These are phyloP conservation scores for Morpho deidamia DNA, from an alignment of 2,888 invertebrate genomes.

Conservation along the genomic window DNA sequence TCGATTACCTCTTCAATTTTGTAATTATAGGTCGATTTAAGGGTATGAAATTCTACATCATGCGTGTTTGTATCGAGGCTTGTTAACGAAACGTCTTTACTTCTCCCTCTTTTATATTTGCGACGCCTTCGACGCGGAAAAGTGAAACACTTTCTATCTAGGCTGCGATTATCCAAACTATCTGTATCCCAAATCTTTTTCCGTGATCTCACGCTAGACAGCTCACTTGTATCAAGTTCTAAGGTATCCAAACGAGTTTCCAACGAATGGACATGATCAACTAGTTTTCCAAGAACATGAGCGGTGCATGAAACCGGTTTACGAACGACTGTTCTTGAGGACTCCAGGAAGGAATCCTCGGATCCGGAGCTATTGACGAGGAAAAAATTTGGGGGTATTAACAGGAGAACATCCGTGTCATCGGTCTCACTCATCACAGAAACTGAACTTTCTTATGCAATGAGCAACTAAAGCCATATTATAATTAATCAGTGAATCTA, in stretches of 20 bases:
- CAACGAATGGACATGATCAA: slow-evolving; percentile 80
- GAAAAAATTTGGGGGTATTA: slow-evolving; percentile 88
- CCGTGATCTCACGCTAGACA: slow-evolving; percentile 40
- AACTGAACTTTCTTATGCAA: slow-evolving; percentile 23
- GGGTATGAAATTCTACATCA: background rate
- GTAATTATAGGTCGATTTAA: slow-evolving; percentile 14
- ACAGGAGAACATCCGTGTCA: slow-evolving; percentile 89
- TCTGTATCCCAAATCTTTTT: slow-evolving; percentile 49
- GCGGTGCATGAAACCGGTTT: slow-evolving; percentile 68
- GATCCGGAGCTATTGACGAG: slow-evolving; percentile 79
- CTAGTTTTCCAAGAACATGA: slow-evolving; percentile 73
- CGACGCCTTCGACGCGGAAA: slow-evolving; percentile 62
- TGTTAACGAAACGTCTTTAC: slow-evolving; percentile 46
- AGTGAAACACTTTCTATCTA: slow-evolving; percentile 58
- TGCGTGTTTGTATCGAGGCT: slow-evolving; percentile 43
- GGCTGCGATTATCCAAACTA: slow-evolving; percentile 48
- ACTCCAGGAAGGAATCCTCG: slow-evolving; percentile 64
- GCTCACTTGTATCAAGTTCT: slow-evolving; percentile 45
- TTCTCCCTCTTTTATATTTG: slow-evolving; percentile 40
- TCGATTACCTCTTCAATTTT: slow-evolving; percentile 33
- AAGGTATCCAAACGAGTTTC: slow-evolving; percentile 72
- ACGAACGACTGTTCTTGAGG: slow-evolving; percentile 66
- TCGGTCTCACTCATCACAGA: slow-evolving; percentile 80
- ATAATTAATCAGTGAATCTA: background rate
- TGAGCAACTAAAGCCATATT: slow-evolving; percentile 44